Evolutionary conservation across 2,113 vertebrate genomes (phyloP).

Genomic region (Malurus melanocephalus): DNA sequence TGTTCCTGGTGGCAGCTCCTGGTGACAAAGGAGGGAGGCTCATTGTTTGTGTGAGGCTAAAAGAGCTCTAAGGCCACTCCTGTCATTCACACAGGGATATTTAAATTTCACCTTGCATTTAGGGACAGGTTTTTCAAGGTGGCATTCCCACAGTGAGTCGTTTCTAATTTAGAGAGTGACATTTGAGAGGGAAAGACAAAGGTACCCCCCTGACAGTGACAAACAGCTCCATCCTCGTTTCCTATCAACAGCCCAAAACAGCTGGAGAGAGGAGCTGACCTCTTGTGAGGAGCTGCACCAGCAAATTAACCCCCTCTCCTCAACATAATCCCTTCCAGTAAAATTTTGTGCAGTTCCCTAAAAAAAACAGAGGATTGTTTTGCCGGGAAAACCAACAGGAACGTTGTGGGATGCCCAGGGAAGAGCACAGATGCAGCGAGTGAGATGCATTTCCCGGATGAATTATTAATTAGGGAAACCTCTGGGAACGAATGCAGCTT

Average conservation of each 20-base stretch:
- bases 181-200: not conserved
- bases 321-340: not conserved
- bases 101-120: not conserved
- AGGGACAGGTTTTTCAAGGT: not conserved
- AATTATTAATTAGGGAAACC: not conserved
- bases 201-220: not conserved
- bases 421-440: not conserved
- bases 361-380: not conserved
- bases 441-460: not conserved
- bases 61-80: not conserved
- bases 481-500: not conserved
- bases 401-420: not conserved
- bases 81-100: not conserved
- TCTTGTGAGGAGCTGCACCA: not conserved
- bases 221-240: not conserved
- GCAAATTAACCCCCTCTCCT: not conserved
- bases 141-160: not conserved
- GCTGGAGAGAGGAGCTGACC: not conserved
- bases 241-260: not conserved
- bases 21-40: not conserved
- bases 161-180: not conserved
- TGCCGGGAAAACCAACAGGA: not conserved
- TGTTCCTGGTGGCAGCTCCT: not conserved
- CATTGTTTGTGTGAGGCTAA: not conserved
- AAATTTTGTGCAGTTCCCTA: not conserved